A percentile compares a stretch with the other conserved stretches of the same genome.
Evolutionary conservation across 2,113 vertebrate species (phyloP).

Genomic region (Gnathonemus longibarbis): DNA sequence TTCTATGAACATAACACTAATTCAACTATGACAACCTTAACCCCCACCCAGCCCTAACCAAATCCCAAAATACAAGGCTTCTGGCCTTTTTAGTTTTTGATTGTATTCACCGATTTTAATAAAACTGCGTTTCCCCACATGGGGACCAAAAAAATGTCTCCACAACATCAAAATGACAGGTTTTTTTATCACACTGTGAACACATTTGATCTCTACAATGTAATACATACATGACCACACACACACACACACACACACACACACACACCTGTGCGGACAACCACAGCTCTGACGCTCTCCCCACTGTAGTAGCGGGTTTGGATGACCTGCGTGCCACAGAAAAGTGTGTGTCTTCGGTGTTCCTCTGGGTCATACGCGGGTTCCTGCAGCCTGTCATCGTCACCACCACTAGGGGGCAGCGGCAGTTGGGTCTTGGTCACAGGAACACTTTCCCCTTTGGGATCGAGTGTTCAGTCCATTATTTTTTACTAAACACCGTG

Average conservation of each 20-base stretch:
- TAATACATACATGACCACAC: background rate
- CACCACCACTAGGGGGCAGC: background rate
- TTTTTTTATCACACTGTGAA: no score
- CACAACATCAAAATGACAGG: background rate
- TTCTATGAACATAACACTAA: background rate
- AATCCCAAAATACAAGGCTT: background rate
- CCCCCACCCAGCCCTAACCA: no score
- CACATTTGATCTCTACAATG: background rate
- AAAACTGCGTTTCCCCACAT: background rate
- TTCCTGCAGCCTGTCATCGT: background rate
- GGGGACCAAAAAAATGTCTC: background rate
- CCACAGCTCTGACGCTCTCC: slow-evolving; percentile 28
- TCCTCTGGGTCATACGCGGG: slow-evolving; percentile 22
- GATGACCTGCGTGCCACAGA: slow-evolving; percentile 37
- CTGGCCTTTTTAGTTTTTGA: background rate
- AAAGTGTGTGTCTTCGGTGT: slow-evolving; percentile 40
- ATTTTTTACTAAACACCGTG: background rate
- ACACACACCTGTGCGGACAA: slow-evolving; percentile 35
- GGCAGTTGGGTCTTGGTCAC: slow-evolving; percentile 37
- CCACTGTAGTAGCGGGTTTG: slow-evolving; percentile 36
- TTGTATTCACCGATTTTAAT: background rate
- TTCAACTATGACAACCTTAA: no score
- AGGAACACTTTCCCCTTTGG: slow-evolving; percentile 36
- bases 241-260: background rate
- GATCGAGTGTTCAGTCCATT: background rate